phyloP scores from a whole-genome alignment of 2,797 vertebrate species.

The Masticophis lateralis region DNA sequence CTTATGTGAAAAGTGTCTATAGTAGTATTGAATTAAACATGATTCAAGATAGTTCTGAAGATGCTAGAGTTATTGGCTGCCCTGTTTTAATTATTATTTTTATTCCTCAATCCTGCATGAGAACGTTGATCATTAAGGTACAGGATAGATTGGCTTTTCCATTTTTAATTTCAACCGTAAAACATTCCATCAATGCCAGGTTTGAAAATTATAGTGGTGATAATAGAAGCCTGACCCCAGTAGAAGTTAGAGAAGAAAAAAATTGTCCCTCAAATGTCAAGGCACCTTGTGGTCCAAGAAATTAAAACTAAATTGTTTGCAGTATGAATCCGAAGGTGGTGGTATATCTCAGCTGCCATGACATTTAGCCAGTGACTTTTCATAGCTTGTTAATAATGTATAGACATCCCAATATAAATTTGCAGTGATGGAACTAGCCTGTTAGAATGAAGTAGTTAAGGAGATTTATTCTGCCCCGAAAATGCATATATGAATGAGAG shows the following conservation, averaged over 20 bases:
- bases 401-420: conserved; percentile 73
- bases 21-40: conserved; percentile 20
- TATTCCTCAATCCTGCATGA: conserved; percentile 19
- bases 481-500: conserved; percentile 60
- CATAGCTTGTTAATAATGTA: conserved; percentile 80
- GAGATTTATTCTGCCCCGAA: conserved; percentile 74
- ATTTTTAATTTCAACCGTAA: conserved; percentile 70
- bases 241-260: conserved; percentile 69
- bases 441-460: conserved; percentile 76
- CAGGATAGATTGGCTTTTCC: conserved; percentile 60
- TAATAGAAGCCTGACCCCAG: conserved; percentile 68
- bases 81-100: conserved; percentile 42
- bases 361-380: conserved; percentile 78
- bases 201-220: conserved; percentile 68
- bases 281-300: conserved; percentile 71
- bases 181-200: conserved; percentile 66
- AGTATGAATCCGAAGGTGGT: conserved; percentile 75
- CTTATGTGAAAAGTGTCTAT: conserved; percentile 30
- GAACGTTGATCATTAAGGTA: conserved; percentile 54
- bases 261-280: conserved; percentile 75
- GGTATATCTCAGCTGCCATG: conserved; percentile 70
- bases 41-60: conserved; percentile 17
- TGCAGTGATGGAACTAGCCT: conserved; percentile 69
- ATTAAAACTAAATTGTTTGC: conserved; percentile 81
- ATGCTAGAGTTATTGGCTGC: conserved; percentile 49